These are phyloP conservation scores for Drosophila pruinosa DNA, from an alignment of 1,140 invertebrate species.

Conservation along the genomic window DNA sequence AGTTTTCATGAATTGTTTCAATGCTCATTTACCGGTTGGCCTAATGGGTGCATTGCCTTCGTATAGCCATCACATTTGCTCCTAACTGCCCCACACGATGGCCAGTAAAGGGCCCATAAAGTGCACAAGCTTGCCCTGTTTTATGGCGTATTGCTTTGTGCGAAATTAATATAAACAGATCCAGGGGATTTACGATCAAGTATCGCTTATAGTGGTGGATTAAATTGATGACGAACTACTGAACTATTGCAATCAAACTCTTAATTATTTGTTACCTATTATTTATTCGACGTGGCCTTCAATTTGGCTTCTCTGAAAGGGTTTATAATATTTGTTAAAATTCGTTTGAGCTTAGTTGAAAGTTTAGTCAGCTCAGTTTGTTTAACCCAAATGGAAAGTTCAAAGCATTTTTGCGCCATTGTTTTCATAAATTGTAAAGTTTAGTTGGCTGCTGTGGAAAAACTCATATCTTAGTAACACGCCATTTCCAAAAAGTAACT, in stretches of 20 bases:
- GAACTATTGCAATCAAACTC: not conserved
- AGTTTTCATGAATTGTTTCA: slow-evolving; percentile 80
- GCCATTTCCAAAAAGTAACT: slow-evolving; percentile 32
- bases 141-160: slow-evolving; percentile 22
- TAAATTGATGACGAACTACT: too few relatives aligned
- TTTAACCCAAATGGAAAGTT: not conserved
- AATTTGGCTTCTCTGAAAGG: too few relatives aligned
- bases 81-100: not conserved
- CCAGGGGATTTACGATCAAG: not conserved
- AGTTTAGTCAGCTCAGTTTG: not conserved
- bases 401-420: slow-evolving; percentile 3
- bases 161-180: not conserved
- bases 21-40: slow-evolving; percentile 76
- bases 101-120: slow-evolving; percentile 51
- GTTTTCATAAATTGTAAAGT: slow-evolving; percentile 37
- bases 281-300: too few relatives aligned
- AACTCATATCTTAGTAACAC: slow-evolving; percentile 28
- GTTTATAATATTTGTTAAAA: not conserved
- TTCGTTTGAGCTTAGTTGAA: not conserved
- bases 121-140: slow-evolving; percentile 42
- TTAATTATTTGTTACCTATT: too few relatives aligned
- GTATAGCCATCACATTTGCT: not conserved
- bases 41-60: slow-evolving; percentile 75
- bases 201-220: not conserved
- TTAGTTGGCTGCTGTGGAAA: slow-evolving; percentile 24